Evolutionary conservation across 2,888 invertebrate genomes (phyloP), one percentile per base, ranked within the genome.

Genomic region (Drosophila merina): DNA sequence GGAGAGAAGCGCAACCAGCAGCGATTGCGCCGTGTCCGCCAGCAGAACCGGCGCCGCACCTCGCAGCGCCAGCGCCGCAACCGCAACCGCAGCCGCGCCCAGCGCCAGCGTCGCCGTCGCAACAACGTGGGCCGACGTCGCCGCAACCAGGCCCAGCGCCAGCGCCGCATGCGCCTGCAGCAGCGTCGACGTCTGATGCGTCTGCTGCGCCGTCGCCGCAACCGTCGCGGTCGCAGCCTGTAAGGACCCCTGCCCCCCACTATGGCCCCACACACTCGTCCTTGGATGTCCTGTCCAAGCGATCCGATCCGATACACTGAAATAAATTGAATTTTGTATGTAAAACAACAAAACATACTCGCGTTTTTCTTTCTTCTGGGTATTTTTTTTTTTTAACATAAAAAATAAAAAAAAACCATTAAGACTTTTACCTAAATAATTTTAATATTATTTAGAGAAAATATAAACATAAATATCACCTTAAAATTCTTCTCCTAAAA

Each of bases 101-200:
- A 72, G 26, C 63, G 59, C 0, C 62, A 68, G 31, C 78, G 79
- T 10, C 76, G 62, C 4, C 59, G 74, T 4, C 74, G 72, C 66
- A 71, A 40, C 55, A 69, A 52, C 0, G 74, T 12, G 72, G 73
- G 72, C 42, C 62, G 50, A 0, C 74, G 81, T 50, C 76, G 81
- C 20, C 75, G 58, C n/a, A 77, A 75, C 6, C 73, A 77, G 44
- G 72, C 58, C 7, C 12, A 36, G 10, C 72, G 44, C 10, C 76
- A 79, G 44, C 74, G 75, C 9, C 86, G 75, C 4, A 26, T 82
- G 31, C 76, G 76, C n/a, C 75, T 71, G 33, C 48, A 57, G 40
- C 58, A 62, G 48, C 60, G 60, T 3, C 60, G 60, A 40, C 60
- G 48, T 1, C 20, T 62, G 12, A 33, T 62, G 48, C 76, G 76